These are phyloP conservation scores for Pycnomerus fuliginosus DNA, from an alignment of 2,888 invertebrate genomes.

Conservation along the genomic window DNA sequence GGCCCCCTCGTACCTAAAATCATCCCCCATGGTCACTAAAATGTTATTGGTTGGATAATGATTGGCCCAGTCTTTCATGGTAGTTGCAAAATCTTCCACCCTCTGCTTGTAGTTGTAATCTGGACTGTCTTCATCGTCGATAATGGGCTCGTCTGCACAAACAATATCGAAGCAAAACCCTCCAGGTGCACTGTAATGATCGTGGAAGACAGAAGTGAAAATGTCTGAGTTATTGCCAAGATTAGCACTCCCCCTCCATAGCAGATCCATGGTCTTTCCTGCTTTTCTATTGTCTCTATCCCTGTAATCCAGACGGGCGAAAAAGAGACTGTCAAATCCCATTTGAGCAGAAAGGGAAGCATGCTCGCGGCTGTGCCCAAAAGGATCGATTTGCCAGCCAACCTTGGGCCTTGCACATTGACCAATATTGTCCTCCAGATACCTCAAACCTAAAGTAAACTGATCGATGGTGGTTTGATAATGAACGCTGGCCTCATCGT, in stretches of 20 bases:
- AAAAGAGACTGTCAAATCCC: conserved; percentile 72
- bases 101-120: conserved; percentile 56
- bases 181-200: conserved; percentile 57
- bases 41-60: conserved; percentile 18
- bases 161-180: conserved; percentile 62
- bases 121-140: conserved; percentile 56
- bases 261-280: conserved; percentile 65
- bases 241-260: conserved; percentile 65
- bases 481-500: conserved; percentile 65
- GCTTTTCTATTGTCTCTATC: conserved; percentile 60
- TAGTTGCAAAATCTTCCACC: conserved; percentile 38
- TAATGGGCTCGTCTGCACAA: conserved; percentile 53
- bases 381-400: conserved; percentile 85
- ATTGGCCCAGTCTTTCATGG: conserved; percentile 41
- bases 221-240: conserved; percentile 47
- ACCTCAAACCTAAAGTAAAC: conserved; percentile 62
- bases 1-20: conserved; percentile 21
- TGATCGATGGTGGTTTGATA: conserved; percentile 71
- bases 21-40: conserved; percentile 22
- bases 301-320: conserved; percentile 68
- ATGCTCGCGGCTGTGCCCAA: conserved; percentile 75
- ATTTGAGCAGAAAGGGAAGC: conserved; percentile 65
- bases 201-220: conserved; percentile 34
- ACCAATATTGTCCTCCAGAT: conserved; percentile 67
- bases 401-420: conserved; percentile 71